A percentile compares a stretch with the other conserved stretches of the same genome.
phyloP scores from a whole-genome alignment of 2,113 vertebrate species.

The Malurus alboscapulatus region DNA sequence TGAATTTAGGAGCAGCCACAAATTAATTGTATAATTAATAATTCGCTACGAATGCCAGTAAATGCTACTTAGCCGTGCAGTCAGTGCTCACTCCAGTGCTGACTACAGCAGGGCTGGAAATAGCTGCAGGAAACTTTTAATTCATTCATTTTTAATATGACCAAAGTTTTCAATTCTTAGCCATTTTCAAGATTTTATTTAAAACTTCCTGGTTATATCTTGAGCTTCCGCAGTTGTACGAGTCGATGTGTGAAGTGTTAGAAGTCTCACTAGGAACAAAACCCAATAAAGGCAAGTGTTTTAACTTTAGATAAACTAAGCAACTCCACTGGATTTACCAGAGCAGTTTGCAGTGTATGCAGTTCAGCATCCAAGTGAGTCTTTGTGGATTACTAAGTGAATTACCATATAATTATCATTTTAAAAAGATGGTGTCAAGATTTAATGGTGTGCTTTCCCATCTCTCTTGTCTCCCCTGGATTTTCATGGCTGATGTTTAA shows the following conservation, averaged over 20 bases:
- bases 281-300: not conserved
- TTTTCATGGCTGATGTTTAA: not conserved
- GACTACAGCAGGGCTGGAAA: not conserved
- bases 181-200: not conserved
- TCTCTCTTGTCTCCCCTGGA: not conserved
- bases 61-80: not conserved
- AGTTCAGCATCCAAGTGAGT: not conserved
- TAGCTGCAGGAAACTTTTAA: not conserved
- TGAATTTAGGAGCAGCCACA: not conserved
- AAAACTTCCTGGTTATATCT: not conserved
- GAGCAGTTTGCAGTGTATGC: not conserved
- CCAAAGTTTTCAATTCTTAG: not conserved
- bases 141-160: not conserved
- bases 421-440: not conserved
- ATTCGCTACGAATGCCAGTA: not conserved
- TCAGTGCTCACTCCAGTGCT: not conserved
- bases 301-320: not conserved
- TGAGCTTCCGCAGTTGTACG: not conserved
- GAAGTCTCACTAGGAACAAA: not conserved
- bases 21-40: not conserved
- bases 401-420: conserved; percentile 10
- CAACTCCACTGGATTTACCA: not conserved
- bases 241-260: not conserved
- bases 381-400: conserved; percentile 1
- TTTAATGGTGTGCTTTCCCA: not conserved